A percentile compares a stretch with the other conserved stretches of the same genome.
phyloP scores from a whole-genome alignment of 2,113 vertebrate genomes.

The Cottus gobio region DNA sequence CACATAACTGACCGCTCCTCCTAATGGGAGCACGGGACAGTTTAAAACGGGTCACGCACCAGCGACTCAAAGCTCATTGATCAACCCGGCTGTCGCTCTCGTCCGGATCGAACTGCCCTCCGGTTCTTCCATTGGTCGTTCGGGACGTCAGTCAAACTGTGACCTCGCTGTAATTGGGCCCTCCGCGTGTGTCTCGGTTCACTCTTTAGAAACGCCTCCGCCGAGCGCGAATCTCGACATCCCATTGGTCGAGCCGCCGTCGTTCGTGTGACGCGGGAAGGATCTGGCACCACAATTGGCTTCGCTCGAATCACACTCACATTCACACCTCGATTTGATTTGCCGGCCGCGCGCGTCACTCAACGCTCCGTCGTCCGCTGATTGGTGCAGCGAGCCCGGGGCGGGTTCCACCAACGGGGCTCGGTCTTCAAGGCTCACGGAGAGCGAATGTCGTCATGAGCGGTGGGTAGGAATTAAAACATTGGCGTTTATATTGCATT shows the following conservation, averaged over 20 bases:
- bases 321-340: conserved; percentile 24
- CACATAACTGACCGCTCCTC: conserved; percentile 31
- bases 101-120: conserved; percentile 43
- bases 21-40: not conserved
- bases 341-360: conserved; percentile 37
- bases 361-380: conserved; percentile 32
- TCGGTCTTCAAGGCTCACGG: conserved; percentile 83
- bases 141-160: conserved; percentile 66
- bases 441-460: conserved; percentile 90
- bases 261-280: conserved; percentile 16
- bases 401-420: conserved; percentile 76
- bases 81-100: conserved; percentile 62
- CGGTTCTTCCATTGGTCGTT: conserved; percentile 65
- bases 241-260: conserved; percentile 66
- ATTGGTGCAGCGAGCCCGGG: conserved; percentile 80
- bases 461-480: conserved; percentile 90
- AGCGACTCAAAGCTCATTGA: conserved; percentile 53
- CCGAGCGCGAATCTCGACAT: conserved; percentile 10
- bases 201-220: conserved; percentile 38
- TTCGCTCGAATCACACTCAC: conserved; percentile 63
- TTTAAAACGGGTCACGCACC: conserved; percentile 37
- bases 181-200: not conserved
- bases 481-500: conserved; percentile 86
- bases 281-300: conserved; percentile 10
- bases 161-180: conserved; percentile 56